Evolutionary conservation across 2,888 invertebrate genomes (phyloP).

Genomic region (Agriopis marginaria): DNA sequence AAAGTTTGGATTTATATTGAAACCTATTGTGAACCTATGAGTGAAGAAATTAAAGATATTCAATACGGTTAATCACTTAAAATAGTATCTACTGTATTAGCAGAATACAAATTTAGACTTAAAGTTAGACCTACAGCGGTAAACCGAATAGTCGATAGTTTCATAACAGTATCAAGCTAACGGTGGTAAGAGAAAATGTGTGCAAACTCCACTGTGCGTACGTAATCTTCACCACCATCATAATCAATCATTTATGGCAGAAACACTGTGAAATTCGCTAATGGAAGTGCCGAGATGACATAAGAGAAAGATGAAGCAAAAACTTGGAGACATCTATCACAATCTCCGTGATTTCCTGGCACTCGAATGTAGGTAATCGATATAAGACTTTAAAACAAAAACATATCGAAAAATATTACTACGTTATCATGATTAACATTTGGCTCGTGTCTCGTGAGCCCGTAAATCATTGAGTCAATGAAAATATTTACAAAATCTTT

Average conservation of each 20-base stretch:
- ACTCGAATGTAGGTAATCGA: background rate
- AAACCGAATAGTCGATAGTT: constrained; percentile 38
- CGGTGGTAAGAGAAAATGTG: constrained; percentile 54
- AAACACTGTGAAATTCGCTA: constrained; percentile 37
- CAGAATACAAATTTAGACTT: background rate
- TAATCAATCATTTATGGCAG: constrained; percentile 52
- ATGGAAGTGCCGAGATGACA: constrained; percentile 29
- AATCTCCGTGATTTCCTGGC: constrained; percentile 3
- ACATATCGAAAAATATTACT: constrained; percentile 13
- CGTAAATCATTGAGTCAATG: constrained; percentile 40
- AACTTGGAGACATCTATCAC: constrained; percentile 2
- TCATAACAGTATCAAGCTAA: constrained; percentile 54
- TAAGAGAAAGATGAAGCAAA: constrained; percentile 20
- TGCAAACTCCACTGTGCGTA: constrained; percentile 58
- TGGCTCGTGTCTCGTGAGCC: constrained; percentile 28
- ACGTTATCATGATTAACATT: constrained; percentile 24
- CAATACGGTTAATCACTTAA: no score
- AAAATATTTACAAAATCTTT: constrained; percentile 43
- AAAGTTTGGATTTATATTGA: background rate
- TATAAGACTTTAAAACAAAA: background rate
- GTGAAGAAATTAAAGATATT: background rate
- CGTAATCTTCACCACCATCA: constrained; percentile 48
- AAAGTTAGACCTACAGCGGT: constrained; percentile 21
- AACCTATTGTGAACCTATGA: no score
- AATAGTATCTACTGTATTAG: no score